phyloP scores from a whole-genome alignment of 1,140 invertebrate species.

The Drosophila novamexicana region DNA sequence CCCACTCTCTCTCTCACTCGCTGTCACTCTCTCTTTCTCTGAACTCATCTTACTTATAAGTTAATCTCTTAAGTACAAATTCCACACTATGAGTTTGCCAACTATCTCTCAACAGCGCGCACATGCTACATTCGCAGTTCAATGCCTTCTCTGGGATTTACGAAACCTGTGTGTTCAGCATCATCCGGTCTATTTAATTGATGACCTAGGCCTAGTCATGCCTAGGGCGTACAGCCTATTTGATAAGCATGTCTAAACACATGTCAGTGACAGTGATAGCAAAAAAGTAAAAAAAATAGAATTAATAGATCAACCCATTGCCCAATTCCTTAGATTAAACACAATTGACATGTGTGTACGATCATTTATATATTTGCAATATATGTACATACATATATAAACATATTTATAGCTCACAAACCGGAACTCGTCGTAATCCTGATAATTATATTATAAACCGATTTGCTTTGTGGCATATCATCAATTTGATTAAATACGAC shows the following conservation, averaged over 20 bases:
- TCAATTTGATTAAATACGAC: slow-evolving; percentile 33
- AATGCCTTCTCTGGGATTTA: slow-evolving; percentile 60
- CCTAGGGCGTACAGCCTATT: slow-evolving; percentile 32
- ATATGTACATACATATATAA: background rate
- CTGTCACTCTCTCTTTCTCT: slow-evolving; percentile 1
- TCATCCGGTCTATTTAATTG: slow-evolving; percentile 44
- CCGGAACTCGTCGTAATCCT: slow-evolving; percentile 60
- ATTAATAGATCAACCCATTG: slow-evolving; percentile 6
- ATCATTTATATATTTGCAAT: background rate
- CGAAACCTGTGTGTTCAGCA: slow-evolving; percentile 42
- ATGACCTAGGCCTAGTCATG: slow-evolving; percentile 60
- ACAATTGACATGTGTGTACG: background rate
- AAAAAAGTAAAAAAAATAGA: background rate
- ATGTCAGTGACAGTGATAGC: slow-evolving; percentile 6
- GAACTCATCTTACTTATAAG: slow-evolving; percentile 28
- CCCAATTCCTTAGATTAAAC: slow-evolving; percentile 31
- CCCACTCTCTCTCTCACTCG: background rate
- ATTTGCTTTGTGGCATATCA: slow-evolving; percentile 8
- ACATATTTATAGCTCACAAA: slow-evolving; percentile 27
- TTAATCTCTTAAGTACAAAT: slow-evolving; percentile 73
- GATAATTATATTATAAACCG: slow-evolving; percentile 12
- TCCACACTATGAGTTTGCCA: slow-evolving; percentile 42
- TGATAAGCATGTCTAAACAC: slow-evolving; percentile 46
- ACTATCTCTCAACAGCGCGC: slow-evolving; percentile 54
- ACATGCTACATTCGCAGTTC: slow-evolving; percentile 59